phyloP scores from a whole-genome alignment of 2,797 vertebrate genomes.

The Xerus rutilus region DNA sequence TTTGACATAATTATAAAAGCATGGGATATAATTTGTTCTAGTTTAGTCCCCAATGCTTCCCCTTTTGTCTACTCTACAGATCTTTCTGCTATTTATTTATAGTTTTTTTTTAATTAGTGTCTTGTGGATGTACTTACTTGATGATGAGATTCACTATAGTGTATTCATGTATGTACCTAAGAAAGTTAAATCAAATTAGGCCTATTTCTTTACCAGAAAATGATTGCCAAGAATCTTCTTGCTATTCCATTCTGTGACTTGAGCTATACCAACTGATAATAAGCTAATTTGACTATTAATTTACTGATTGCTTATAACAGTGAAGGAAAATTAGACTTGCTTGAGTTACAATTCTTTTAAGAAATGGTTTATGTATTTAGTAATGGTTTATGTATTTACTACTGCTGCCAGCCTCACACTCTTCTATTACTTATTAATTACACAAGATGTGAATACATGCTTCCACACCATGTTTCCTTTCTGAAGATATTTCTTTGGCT shows the following conservation, averaged over 20 bases:
- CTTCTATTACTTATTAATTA: constrained; percentile 5
- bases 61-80: no score
- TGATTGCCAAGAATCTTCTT: not conserved
- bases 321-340: constrained; percentile 2
- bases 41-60: no score
- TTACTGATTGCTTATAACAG: constrained; percentile 5
- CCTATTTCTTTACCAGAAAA: not conserved
- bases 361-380: not conserved
- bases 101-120: no score
- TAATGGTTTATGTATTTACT: not conserved
- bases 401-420: not conserved
- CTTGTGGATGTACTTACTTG: no score
- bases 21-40: no score
- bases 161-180: no score
- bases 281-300: constrained; percentile 40
- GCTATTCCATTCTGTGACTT: constrained; percentile 1
- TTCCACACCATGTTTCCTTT: not conserved
- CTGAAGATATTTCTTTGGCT: not conserved
- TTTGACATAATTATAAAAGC: no score
- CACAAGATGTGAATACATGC: not conserved
- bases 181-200: no score
- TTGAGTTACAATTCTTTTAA: constrained; percentile 62
- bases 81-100: no score
- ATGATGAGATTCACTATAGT: no score
- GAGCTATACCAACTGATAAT: not conserved